Evolutionary conservation across 2,113 vertebrate genomes (phyloP).

Genomic region (Phalacrocorax brasilianus): DNA sequence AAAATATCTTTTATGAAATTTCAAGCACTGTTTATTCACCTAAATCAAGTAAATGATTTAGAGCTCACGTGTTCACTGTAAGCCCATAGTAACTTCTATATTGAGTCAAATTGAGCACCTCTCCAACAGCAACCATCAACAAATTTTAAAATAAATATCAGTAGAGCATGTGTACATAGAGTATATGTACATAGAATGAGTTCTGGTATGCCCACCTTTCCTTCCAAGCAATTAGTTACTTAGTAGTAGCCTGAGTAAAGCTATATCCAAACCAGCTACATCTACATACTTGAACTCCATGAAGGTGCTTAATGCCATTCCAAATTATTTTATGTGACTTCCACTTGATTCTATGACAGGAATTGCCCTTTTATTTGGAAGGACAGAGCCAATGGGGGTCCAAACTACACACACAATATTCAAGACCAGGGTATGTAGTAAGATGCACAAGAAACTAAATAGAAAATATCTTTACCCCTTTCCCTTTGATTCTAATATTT

Average conservation of each 20-base stretch:
- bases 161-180: neutral
- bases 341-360: neutral
- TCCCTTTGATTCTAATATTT: neutral
- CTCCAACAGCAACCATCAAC: neutral
- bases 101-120: neutral
- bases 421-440: neutral
- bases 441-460: neutral
- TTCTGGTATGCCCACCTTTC: neutral
- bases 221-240: neutral
- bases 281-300: neutral
- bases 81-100: neutral
- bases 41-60: slow-evolving; percentile 31
- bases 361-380: neutral
- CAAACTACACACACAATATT: neutral
- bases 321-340: neutral
- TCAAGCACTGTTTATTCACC: slow-evolving; percentile 28
- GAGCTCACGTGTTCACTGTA: neutral
- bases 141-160: neutral
- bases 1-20: slow-evolving; percentile 7
- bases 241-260: neutral
- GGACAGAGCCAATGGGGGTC: fast-evolving
- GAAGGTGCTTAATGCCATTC: neutral
- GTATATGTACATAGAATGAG: neutral
- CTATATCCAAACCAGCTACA: neutral
- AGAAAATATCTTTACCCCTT: neutral